Conservation (phyloP, 2,888 invertebrate genomes). For the Aradus depressus region DNA sequence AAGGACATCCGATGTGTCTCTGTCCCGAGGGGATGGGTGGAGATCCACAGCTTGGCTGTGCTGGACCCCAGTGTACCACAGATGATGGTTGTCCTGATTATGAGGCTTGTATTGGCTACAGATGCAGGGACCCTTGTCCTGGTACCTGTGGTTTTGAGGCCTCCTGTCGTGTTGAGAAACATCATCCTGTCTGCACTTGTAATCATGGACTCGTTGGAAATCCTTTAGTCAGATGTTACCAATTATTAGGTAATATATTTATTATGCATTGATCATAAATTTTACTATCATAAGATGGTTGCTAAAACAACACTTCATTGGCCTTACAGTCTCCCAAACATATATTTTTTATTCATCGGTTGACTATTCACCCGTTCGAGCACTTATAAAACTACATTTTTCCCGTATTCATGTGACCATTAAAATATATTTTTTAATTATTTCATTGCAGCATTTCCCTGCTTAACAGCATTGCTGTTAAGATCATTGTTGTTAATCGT, state of each 20-base stretch:
- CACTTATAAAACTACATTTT: too few relatives aligned
- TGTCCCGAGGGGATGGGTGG: conserved; percentile 66
- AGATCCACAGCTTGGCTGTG: conserved; percentile 63
- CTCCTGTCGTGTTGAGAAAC: conserved; percentile 60
- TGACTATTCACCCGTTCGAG: too few relatives aligned
- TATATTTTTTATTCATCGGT: too few relatives aligned
- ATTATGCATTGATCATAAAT: too few relatives aligned
- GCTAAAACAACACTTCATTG: too few relatives aligned
- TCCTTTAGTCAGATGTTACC: conserved; percentile 61
- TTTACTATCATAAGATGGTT: too few relatives aligned
- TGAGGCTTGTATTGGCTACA: conserved; percentile 67
- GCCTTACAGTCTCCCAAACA: too few relatives aligned
- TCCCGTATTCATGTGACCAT: too few relatives aligned
- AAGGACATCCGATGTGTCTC: conserved; percentile 49
- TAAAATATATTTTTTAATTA: too few relatives aligned
- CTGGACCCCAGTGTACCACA: conserved; percentile 66
- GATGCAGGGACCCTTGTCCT: conserved; percentile 70
- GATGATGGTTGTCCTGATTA: conserved; percentile 64
- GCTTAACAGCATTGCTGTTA: too few relatives aligned
- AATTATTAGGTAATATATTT: conserved; percentile 37
- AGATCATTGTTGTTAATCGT: too few relatives aligned
- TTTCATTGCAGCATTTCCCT: too few relatives aligned
- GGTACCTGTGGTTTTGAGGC: conserved; percentile 69
- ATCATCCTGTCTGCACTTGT: conserved; percentile 70
- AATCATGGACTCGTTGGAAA: conserved; percentile 61